Evolutionary conservation across 2,113 vertebrate species (phyloP).

Genomic region (Chaetops frenatus): DNA sequence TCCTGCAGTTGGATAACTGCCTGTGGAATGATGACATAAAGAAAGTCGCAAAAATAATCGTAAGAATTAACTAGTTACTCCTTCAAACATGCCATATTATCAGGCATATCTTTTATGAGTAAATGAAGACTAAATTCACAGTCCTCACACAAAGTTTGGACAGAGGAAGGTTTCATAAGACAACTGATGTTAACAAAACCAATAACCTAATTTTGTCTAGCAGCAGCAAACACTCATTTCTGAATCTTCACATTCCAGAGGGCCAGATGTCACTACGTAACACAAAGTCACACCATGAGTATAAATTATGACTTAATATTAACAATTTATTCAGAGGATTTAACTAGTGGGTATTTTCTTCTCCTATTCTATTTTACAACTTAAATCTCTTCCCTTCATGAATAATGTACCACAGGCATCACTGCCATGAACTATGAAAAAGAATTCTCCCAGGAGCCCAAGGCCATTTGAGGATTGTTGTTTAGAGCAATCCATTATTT

Average conservation of each 20-base stretch:
- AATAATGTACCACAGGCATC: neutral
- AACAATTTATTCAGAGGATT: neutral
- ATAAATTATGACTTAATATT: neutral
- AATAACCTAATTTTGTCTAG: neutral
- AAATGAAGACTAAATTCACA: neutral
- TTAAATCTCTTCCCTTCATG: neutral
- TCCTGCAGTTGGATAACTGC: neutral
- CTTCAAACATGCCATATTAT: neutral
- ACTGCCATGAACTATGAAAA: neutral
- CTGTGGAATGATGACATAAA: neutral
- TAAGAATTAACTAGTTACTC: neutral
- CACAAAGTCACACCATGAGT: neutral
- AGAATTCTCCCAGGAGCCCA: neutral
- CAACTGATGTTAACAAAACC: neutral
- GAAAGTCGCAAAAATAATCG: neutral
- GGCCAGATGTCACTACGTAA: neutral
- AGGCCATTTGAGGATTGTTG: neutral
- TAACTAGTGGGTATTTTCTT: neutral
- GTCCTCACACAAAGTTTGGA: neutral
- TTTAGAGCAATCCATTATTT: neutral
- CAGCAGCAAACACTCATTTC: neutral
- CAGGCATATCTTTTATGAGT: neutral
- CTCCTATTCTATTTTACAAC: neutral
- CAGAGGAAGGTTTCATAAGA: neutral
- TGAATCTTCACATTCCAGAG: neutral